These are phyloP conservation scores for Cantharis flavilabris DNA, from an alignment of 2,888 invertebrate species.

Conservation along the genomic window DNA sequence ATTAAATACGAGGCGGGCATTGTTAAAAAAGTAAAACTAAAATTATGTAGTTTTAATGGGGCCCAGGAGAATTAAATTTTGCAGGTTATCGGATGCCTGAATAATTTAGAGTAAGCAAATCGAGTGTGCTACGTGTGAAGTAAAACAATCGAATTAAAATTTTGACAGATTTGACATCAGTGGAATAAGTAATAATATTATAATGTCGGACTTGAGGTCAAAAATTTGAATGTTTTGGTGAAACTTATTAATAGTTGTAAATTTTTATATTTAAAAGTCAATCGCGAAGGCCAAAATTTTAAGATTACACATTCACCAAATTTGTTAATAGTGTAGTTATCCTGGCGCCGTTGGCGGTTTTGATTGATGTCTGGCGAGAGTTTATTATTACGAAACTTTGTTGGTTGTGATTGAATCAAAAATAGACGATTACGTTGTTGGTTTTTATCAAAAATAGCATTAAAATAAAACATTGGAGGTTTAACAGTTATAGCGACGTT, in stretches of 20 bases:
- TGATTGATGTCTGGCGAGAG: constrained; percentile 2
- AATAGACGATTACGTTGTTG: constrained; percentile 1
- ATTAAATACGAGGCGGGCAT: background rate
- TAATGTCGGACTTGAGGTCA: background rate
- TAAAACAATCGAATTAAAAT: background rate
- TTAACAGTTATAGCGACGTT: background rate
- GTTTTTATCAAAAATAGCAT: background rate
- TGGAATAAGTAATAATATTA: background rate
- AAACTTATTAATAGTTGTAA: background rate
- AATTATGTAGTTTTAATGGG: background rate
- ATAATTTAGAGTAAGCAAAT: background rate
- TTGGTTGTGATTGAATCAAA: constrained; percentile 1
- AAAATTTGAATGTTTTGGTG: background rate
- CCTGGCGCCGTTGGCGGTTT: constrained; percentile 3
- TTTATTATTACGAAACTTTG: constrained; percentile 1
- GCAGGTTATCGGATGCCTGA: background rate
- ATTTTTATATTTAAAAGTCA: background rate
- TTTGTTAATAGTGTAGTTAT: constrained; percentile 3
- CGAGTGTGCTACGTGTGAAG: background rate
- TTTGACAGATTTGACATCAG: background rate
- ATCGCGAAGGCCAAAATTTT: constrained; percentile 5
- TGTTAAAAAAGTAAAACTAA: background rate
- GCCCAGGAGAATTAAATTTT: background rate
- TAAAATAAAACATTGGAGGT: background rate
- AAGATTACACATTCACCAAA: constrained; percentile 3